Conservation (phyloP, 92 coral and sea anemone species). For the Umimayanthus kanabou region DNA sequence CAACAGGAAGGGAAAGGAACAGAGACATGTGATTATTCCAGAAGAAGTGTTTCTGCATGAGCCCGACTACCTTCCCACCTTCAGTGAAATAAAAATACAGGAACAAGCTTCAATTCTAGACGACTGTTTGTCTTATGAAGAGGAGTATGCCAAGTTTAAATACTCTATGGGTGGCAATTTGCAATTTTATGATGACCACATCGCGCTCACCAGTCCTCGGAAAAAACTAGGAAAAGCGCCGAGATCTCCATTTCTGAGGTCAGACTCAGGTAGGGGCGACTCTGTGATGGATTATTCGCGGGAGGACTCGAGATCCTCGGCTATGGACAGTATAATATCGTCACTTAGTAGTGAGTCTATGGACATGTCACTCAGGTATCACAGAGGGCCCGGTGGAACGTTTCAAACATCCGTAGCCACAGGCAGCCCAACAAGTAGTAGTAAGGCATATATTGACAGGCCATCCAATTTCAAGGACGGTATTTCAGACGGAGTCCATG, state of each 20-base stretch:
- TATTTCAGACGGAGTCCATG: background rate
- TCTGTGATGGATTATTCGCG: conserved; percentile 39
- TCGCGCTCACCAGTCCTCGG: conserved; percentile 76
- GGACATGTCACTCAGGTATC: conserved; percentile 33
- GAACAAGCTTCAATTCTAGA: conserved; percentile 60
- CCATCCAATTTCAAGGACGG: background rate
- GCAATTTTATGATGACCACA: conserved; percentile 86
- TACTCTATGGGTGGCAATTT: conserved; percentile 98
- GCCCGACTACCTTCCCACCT: conserved; percentile 60
- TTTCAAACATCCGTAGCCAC: background rate
- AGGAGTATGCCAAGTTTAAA: conserved; percentile 73
- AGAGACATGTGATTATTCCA: conserved; percentile 66
- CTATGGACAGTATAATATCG: conserved; percentile 31
- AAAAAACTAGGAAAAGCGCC: conserved; percentile 51
- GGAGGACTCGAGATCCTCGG: conserved; percentile 36
- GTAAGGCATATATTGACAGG: background rate
- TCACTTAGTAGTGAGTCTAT: conserved; percentile 39
- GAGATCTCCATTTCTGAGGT: conserved; percentile 33
- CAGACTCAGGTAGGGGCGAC: conserved; percentile 33
- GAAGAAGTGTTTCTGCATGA: conserved; percentile 65
- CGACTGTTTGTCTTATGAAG: conserved; percentile 49
- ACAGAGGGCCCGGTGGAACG: background rate
- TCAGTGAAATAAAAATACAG: conserved; percentile 75
- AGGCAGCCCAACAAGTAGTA: background rate
- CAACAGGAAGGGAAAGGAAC: conserved; percentile 43